Evolutionary conservation across 1,140 invertebrate species (phyloP).

Genomic region (Amphibalanus amphitrite): DNA sequence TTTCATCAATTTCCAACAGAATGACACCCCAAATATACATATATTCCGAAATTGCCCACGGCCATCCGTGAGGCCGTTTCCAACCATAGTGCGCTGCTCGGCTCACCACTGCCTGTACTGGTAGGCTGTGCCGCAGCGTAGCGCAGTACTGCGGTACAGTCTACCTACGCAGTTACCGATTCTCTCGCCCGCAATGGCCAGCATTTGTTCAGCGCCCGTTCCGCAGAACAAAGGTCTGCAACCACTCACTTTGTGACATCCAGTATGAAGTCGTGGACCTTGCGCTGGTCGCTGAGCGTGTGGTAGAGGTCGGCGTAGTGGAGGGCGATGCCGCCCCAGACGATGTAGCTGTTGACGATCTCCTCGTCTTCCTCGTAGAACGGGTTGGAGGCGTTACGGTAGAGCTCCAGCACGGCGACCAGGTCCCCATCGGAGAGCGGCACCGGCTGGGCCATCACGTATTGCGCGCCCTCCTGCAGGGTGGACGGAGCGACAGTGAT

Average conservation of each 20-base stretch:
- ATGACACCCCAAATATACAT: too few species aligned
- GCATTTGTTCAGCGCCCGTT: too few species aligned
- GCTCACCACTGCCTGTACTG: too few species aligned
- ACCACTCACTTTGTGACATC: constrained; percentile 47
- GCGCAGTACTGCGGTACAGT: too few species aligned
- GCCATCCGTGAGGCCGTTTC: too few species aligned
- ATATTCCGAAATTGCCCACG: too few species aligned
- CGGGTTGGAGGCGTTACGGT: constrained; percentile 23
- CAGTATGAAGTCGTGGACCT: constrained; percentile 49
- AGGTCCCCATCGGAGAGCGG: constrained; percentile 36
- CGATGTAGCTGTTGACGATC: constrained; percentile 39
- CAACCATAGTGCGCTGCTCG: too few species aligned
- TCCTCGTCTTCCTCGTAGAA: constrained; percentile 50
- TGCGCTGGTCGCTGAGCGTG: constrained; percentile 41
- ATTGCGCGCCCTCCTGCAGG: constrained; percentile 22
- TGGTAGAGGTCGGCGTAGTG: constrained; percentile 42
- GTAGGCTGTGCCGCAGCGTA: too few species aligned
- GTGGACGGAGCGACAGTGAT: neutral
- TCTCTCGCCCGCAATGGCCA: too few species aligned
- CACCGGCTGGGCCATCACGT: constrained; percentile 36
- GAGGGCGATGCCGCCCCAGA: constrained; percentile 42
- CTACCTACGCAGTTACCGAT: too few species aligned
- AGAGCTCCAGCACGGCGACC: constrained; percentile 34
- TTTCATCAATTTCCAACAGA: too few species aligned
- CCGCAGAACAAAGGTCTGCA: neutral